A percentile compares a stretch with the other conserved stretches of the same genome.
phyloP scores from a whole-genome alignment of 1,140 invertebrate species.

The Lutraria rhynchaena region DNA sequence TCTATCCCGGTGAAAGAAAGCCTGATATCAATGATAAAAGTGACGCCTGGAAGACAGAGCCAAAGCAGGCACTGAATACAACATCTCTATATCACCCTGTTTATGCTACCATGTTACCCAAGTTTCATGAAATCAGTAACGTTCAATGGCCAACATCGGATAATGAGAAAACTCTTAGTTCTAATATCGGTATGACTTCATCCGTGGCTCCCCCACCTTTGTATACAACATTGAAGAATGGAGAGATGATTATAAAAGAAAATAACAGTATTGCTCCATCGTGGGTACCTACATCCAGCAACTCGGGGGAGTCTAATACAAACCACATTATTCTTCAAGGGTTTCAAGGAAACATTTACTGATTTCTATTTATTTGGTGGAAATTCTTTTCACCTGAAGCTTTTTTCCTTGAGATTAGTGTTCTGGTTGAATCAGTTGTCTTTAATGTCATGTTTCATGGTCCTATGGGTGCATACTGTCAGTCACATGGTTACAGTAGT shows the following conservation, averaged over 20 bases:
- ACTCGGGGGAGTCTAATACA: background rate
- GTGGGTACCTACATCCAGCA: background rate
- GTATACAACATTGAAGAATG: constrained; percentile 32
- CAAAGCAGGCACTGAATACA: background rate
- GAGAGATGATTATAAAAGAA: background rate
- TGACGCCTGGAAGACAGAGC: background rate
- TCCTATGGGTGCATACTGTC: no score
- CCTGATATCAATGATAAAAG: background rate
- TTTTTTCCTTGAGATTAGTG: no score
- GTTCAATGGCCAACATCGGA: constrained; percentile 5
- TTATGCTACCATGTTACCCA: background rate
- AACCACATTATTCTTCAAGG: constrained; percentile 37
- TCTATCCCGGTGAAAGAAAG: background rate
- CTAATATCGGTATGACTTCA: background rate
- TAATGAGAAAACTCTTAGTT: background rate
- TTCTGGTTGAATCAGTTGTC: no score
- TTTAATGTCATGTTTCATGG: no score
- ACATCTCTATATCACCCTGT: background rate
- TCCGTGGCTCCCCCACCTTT: background rate
- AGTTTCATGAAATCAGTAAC: constrained; percentile 8
- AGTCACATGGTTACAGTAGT: no score
- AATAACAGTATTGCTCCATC: background rate
- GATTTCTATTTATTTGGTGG: constrained; percentile 12
- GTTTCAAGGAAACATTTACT: constrained; percentile 32
- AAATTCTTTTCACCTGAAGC: no score